phyloP scores from a whole-genome alignment of 2,113 vertebrate species.

The Drymodes brunneopygia region DNA sequence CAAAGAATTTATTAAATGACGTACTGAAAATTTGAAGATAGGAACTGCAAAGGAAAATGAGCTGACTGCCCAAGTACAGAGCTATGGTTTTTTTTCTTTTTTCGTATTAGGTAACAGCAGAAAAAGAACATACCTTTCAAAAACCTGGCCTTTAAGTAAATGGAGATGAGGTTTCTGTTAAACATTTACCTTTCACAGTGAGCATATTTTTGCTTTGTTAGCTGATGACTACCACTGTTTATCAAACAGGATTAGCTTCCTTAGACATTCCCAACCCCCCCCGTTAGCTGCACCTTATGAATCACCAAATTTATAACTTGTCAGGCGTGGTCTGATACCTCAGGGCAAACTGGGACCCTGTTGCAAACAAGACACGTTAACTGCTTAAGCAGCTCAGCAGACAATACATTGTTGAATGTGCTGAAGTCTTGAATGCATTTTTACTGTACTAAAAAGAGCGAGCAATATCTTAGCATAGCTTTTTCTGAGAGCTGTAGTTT shows the following conservation, averaged over 20 bases:
- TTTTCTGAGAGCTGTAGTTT: background rate
- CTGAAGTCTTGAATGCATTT: background rate
- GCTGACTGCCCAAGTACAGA: background rate
- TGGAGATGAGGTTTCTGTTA: background rate
- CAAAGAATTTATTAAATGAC: background rate
- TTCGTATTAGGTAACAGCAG: background rate
- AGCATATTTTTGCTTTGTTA: background rate
- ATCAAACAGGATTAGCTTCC: slow-evolving; percentile 3
- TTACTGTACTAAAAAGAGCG: background rate
- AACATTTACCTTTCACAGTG: background rate
- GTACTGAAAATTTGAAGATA: background rate
- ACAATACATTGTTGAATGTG: background rate
- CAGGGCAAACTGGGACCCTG: background rate
- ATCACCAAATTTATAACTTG: slow-evolving; percentile 23
- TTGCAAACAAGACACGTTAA: background rate
- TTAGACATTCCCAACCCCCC: background rate
- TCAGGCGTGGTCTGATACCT: background rate
- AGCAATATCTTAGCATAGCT: background rate
- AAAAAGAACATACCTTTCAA: background rate
- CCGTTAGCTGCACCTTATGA: background rate
- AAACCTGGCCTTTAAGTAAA: background rate
- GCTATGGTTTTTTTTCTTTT: background rate
- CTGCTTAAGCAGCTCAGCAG: background rate
- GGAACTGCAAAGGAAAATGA: background rate
- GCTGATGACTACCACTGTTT: background rate